phyloP scores from a whole-genome alignment of 2,888 invertebrate species.

The Blastobasis adustella region DNA sequence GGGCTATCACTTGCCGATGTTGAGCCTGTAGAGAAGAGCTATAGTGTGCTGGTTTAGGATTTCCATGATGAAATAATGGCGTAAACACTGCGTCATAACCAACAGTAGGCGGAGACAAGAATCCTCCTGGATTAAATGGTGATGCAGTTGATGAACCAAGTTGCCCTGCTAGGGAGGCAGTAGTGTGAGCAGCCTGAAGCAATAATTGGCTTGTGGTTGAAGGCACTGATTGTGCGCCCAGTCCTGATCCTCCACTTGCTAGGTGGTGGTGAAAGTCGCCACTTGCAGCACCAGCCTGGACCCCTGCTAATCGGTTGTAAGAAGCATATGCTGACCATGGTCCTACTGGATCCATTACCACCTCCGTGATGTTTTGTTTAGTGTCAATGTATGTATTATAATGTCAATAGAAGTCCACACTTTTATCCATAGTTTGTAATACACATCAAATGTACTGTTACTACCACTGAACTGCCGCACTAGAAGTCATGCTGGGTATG shows the following conservation, averaged over 20 bases:
- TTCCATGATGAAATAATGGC: slow-evolving; percentile 87
- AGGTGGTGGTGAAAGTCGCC: slow-evolving; percentile 81
- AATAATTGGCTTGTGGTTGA: slow-evolving; percentile 81
- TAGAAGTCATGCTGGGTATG: slow-evolving; percentile 42
- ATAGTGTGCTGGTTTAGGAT: slow-evolving; percentile 83
- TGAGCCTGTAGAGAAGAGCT: slow-evolving; percentile 78
- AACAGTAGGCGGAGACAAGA: slow-evolving; percentile 83
- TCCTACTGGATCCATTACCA: slow-evolving; percentile 91
- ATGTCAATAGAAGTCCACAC: slow-evolving; percentile 69
- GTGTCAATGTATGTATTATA: slow-evolving; percentile 52
- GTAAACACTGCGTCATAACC: slow-evolving; percentile 89
- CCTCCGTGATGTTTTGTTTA: slow-evolving; percentile 59
- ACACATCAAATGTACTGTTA: slow-evolving; percentile 46
- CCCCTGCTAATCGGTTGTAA: slow-evolving; percentile 86
- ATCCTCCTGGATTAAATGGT: slow-evolving; percentile 81
- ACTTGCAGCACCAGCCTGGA: slow-evolving; percentile 80
- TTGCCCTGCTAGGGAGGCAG: slow-evolving; percentile 77
- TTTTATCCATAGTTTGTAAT: slow-evolving; percentile 70
- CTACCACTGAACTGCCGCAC: slow-evolving; percentile 53
- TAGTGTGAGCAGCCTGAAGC: slow-evolving; percentile 78
- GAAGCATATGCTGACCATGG: slow-evolving; percentile 90
- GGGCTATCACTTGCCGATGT: slow-evolving; percentile 80
- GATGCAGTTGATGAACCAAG: slow-evolving; percentile 77
- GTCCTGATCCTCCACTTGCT: slow-evolving; percentile 73
- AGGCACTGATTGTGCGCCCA: slow-evolving; percentile 72